A percentile compares a stretch with the other conserved stretches of the same genome.
Conservation (phyloP, 2,888 invertebrate species). For the Drosophila ustulata region DNA sequence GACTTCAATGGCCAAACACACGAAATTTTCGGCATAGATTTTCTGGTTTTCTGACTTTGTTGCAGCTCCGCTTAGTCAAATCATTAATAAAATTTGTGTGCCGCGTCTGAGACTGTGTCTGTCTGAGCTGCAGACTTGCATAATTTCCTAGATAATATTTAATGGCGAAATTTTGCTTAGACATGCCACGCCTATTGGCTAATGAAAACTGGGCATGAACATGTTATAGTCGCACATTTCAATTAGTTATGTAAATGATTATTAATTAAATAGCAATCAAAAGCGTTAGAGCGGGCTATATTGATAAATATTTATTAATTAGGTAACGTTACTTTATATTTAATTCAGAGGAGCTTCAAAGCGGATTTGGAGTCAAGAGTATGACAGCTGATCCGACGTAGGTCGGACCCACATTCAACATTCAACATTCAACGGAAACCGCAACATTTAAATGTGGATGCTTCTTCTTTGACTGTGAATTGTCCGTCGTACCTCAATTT, state of each 20-base stretch:
- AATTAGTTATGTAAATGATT: slow-evolving; percentile 72
- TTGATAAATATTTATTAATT: slow-evolving; percentile 69
- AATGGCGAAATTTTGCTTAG: slow-evolving; percentile 23
- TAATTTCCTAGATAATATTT: slow-evolving; percentile 38
- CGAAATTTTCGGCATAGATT: slow-evolving; percentile 28
- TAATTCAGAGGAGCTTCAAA: slow-evolving; percentile 9
- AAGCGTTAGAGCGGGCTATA: slow-evolving; percentile 30
- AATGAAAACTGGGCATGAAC: slow-evolving; percentile 72
- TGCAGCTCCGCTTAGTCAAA: slow-evolving; percentile 48
- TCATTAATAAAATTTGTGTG: slow-evolving; percentile 53
- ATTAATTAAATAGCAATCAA: slow-evolving; percentile 57
- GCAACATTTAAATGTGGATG: slow-evolving; percentile 49
- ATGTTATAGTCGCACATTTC: slow-evolving; percentile 61
- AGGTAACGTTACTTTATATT: slow-evolving; percentile 2
- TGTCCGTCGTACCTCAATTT: slow-evolving; percentile 64
- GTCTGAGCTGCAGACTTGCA: slow-evolving; percentile 28
- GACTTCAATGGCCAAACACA: not conserved
- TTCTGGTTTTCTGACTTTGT: slow-evolving; percentile 54
- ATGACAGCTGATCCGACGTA: slow-evolving; percentile 29
- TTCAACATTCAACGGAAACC: slow-evolving; percentile 60
- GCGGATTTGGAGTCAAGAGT: not conserved
- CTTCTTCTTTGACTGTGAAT: slow-evolving; percentile 16
- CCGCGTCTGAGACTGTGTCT: slow-evolving; percentile 4
- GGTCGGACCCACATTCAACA: slow-evolving; percentile 5
- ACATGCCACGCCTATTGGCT: slow-evolving; percentile 37